Conservation (phyloP, 2,113 vertebrate species). For the Microcebus jonahi region DNA sequence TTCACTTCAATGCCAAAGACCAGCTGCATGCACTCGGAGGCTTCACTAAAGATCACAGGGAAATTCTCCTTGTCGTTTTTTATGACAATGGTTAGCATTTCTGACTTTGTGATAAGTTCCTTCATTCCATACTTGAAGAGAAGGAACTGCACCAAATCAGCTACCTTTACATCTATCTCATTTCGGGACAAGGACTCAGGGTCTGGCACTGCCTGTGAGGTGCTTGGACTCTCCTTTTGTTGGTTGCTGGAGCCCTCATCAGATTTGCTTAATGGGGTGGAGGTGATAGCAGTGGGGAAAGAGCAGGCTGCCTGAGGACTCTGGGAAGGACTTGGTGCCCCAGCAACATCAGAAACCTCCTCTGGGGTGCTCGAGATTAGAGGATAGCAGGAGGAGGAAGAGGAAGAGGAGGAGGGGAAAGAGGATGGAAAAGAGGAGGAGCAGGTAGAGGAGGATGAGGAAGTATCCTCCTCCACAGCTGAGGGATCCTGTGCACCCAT, state of each 20-base stretch:
- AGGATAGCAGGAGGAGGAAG: not conserved
- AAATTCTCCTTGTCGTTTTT: not conserved
- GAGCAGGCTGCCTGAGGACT: not conserved
- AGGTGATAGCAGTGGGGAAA: fast-evolving
- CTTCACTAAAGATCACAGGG: not conserved
- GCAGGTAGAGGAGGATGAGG: not conserved
- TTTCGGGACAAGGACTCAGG: not conserved
- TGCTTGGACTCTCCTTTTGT: not conserved
- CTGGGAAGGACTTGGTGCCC: not conserved
- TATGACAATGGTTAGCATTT: not conserved
- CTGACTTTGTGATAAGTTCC: conserved; percentile 8
- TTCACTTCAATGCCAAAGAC: conserved; percentile 52
- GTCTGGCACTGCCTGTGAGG: not conserved
- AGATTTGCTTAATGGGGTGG: not conserved
- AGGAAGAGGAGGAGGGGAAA: not conserved
- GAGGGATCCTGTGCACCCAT: fast-evolving
- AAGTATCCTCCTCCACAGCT: not conserved
- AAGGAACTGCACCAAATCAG: conserved; percentile 34
- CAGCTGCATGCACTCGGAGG: conserved; percentile 30
- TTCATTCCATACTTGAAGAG: conserved; percentile 56
- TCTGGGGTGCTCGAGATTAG: not conserved
- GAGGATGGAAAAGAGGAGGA: not conserved
- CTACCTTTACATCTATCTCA: not conserved
- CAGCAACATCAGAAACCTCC: not conserved
- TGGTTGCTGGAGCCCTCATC: not conserved